A percentile compares a stretch with the other conserved stretches of the same genome.
Conservation (phyloP, 2,888 invertebrate genomes). For the Eilema sororculum region DNA sequence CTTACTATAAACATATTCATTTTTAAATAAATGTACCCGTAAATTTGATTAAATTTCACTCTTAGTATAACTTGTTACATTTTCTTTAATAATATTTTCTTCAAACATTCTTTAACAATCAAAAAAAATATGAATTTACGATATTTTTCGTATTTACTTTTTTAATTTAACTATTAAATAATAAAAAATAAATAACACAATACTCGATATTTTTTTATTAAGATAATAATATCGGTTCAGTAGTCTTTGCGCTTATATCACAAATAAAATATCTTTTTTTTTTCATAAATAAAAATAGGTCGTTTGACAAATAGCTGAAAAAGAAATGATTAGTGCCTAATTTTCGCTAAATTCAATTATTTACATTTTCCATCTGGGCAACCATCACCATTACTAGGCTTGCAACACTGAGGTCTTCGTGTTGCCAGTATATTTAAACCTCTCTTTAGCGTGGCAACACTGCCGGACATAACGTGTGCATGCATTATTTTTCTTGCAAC, state of each 20-base stretch:
- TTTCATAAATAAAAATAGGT: constrained; percentile 12
- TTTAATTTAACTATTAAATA: background rate
- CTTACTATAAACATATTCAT: no score
- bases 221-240: constrained; percentile 18
- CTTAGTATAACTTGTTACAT: constrained; percentile 28
- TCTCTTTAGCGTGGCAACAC: constrained; percentile 49
- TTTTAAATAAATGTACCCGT: constrained; percentile 10
- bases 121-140: background rate
- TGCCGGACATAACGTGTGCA: constrained; percentile 44
- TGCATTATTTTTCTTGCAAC: constrained; percentile 52
- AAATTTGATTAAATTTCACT: constrained; percentile 28
- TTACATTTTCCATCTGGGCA: constrained; percentile 34
- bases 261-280: constrained; percentile 3
- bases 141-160: background rate
- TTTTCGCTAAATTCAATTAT: constrained; percentile 34
- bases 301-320: constrained; percentile 49
- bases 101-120: constrained; percentile 10
- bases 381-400: constrained; percentile 56
- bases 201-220: background rate
- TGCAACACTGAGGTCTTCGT: constrained; percentile 37
- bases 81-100: constrained; percentile 3
- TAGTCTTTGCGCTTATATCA: constrained; percentile 4
- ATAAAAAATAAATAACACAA: background rate
- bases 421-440: constrained; percentile 32
- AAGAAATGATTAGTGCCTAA: constrained; percentile 52